These are phyloP conservation scores for Rhadinocentrus ornatus DNA, from an alignment of 2,797 vertebrate species.

Conservation along the genomic window DNA sequence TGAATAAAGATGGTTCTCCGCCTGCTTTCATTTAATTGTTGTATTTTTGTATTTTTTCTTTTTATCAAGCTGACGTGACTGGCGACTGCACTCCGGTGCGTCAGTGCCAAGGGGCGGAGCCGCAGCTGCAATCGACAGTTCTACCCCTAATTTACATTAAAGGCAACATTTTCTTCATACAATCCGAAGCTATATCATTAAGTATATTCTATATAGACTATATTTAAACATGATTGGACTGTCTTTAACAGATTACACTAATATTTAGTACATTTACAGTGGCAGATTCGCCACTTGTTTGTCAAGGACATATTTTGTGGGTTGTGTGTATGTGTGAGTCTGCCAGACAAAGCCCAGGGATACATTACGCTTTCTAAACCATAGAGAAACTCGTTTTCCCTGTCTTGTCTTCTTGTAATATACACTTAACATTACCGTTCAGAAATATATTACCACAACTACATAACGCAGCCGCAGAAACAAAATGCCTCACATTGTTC, in stretches of 20 bases:
- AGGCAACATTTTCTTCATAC: constrained; percentile 1
- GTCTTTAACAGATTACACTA: not conserved
- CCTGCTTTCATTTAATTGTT: not conserved
- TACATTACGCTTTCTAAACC: no score
- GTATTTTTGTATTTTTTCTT: constrained; percentile 12
- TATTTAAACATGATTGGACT: not conserved
- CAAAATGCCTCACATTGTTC: not conserved
- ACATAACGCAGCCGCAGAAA: not conserved
- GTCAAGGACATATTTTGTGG: not conserved
- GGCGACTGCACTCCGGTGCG: not conserved
- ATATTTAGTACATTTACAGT: not conserved
- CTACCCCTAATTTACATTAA: not conserved
- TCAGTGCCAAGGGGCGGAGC: constrained; percentile 51
- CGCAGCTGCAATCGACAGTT: not conserved
- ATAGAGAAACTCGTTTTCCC: not conserved
- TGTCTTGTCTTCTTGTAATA: not conserved
- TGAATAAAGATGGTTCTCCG: not conserved
- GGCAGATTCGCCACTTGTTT: not conserved
- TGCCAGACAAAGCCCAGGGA: not conserved
- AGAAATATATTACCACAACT: not conserved
- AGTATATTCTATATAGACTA: no score
- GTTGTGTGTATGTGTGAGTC: not conserved
- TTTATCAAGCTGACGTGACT: constrained; percentile 48
- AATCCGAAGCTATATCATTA: not conserved
- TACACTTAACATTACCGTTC: no score